Conservation (phyloP, 2,113 vertebrate species). For the mouse (Mus musculus) region GRCm39 chr17:64339501-64340000, state of each 20-base stretch:
- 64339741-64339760: conserved; percentile 46
- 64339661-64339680: conserved; percentile 19
- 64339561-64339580: background rate
- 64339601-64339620: background rate
- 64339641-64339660: background rate
- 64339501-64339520: background rate
- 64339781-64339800: conserved; percentile 19
- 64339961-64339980: background rate
- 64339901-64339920: background rate
- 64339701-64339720: conserved; percentile 47
- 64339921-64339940: background rate
- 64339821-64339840: background rate
- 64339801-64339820: background rate
- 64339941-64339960: background rate
- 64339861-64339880: background rate
- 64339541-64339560: background rate
- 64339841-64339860: background rate
- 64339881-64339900: background rate
- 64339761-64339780: conserved; percentile 37
- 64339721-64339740: background rate
- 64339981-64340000: background rate
- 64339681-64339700: background rate
- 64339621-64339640: background rate
- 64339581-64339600: background rate
- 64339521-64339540: background rate